Evolutionary conservation across 2,113 vertebrate species (phyloP), one percentile per base, ranked within the genome.

Genomic region (Noturus placidus): DNA sequence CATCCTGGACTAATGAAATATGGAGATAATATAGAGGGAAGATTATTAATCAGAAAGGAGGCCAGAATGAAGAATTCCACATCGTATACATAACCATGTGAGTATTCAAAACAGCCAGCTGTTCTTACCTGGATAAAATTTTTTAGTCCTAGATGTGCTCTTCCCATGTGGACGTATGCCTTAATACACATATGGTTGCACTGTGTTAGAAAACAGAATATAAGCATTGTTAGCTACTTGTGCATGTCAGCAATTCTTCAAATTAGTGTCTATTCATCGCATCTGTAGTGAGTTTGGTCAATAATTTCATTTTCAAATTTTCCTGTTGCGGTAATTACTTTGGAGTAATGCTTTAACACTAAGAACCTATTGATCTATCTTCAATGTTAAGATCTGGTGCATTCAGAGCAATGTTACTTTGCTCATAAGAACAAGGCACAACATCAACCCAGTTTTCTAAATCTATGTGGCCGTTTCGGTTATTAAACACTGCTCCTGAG

Each of bases 161-260:
- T 97, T 3, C 96, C 97, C 97, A 97, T 97, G 46, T 97, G 96
- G 35, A 98, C 93, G 82, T 96, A 95, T 0, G 98, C 97, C 90
- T 99, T 99, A 1, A 94, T 91, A 86, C 93, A 97, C 42, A 92
- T 97, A 38, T 95, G 95, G 93, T 96, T 95, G 93, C 97, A 99
- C 98, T 99, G 94, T 74, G 85, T 84, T 56, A 17, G 5, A 84
- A 72, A 83, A 13, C 17, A 88, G n/a, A 20, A 38, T n/a, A 56
- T 14, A 82, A 30, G n/a, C 57, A 79, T 70, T 15, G 7, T 84
- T 76, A 74, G 30, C 35, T 30, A 84, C 6, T 54, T 83, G 2
- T 70, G 42, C n/a, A 33, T n/a, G 63, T 56, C 54, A 69, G 74
- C 27, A 50, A 5, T 56, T 52, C 38, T 19, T 54, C 61, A 25